Evolutionary conservation across 2,797 vertebrate genomes (phyloP).

Genomic region (Sebastiscus albofasciatus): DNA sequence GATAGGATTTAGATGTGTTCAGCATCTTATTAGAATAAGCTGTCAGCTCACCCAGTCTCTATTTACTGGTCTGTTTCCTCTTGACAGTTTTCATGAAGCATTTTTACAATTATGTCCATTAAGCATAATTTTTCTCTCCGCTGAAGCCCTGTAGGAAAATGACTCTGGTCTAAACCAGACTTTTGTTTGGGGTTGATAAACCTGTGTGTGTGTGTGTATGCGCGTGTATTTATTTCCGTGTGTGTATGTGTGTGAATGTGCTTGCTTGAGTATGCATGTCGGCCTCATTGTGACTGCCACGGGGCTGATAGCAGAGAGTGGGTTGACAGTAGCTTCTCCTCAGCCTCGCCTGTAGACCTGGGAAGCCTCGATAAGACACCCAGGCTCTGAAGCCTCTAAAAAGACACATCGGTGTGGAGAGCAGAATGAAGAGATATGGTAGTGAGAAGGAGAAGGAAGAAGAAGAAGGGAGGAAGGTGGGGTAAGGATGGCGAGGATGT

Average conservation of each 20-base stretch:
- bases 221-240: constrained; percentile 10
- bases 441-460: constrained; percentile 40
- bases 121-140: constrained; percentile 62
- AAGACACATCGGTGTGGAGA: constrained; percentile 69
- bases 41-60: constrained; percentile 51
- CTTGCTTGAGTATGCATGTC: constrained; percentile 66
- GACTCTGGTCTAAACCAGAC: constrained; percentile 47
- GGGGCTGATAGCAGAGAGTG: constrained; percentile 66
- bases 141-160: constrained; percentile 45
- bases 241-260: constrained; percentile 41
- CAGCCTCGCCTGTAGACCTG: constrained; percentile 76
- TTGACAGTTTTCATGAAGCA: constrained; percentile 59
- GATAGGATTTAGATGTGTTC: constrained; percentile 53
- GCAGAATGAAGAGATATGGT: constrained; percentile 61
- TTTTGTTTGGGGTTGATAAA: constrained; percentile 66
- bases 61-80: constrained; percentile 55
- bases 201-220: background rate
- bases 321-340: constrained; percentile 72
- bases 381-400: constrained; percentile 71
- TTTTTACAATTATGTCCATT: constrained; percentile 70
- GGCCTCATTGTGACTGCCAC: constrained; percentile 66
- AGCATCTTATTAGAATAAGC: constrained; percentile 70
- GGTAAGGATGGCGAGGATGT: constrained; percentile 34
- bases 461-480: constrained; percentile 19
- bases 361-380: constrained; percentile 79